These are phyloP conservation scores for Parnassius glacialis DNA, from an alignment of 2,888 invertebrate genomes.

Conservation along the genomic window DNA sequence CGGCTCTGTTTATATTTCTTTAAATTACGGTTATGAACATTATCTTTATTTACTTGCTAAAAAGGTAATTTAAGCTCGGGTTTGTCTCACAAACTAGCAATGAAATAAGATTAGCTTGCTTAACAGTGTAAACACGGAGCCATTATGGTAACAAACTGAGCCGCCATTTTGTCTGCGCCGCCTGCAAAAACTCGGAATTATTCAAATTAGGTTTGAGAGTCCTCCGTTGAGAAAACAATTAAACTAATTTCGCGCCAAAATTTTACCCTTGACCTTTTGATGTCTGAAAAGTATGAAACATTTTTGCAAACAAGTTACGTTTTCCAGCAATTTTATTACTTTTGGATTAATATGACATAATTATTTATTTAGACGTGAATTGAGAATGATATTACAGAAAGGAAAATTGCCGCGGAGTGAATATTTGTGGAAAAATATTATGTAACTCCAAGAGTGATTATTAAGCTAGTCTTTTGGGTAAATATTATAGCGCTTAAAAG, in stretches of 20 bases:
- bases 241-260: constrained; percentile 16
- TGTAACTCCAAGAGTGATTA: too few relatives aligned
- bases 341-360: too few relatives aligned
- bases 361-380: too few relatives aligned
- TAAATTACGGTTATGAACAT: too few relatives aligned
- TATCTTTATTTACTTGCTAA: too few relatives aligned
- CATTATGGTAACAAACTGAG: constrained; percentile 6
- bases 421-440: too few relatives aligned
- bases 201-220: constrained; percentile 19
- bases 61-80: background rate
- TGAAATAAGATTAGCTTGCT: constrained; percentile 18
- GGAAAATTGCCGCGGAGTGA: too few relatives aligned
- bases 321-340: too few relatives aligned
- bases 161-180: constrained; percentile 18
- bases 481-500: too few relatives aligned
- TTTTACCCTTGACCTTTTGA: constrained; percentile 20
- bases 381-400: too few relatives aligned
- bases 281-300: background rate
- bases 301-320: background rate
- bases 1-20: too few relatives aligned
- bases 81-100: constrained; percentile 8
- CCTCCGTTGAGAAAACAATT: constrained; percentile 19
- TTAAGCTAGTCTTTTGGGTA: too few relatives aligned
- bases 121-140: constrained; percentile 12
- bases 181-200: constrained; percentile 13